phyloP scores from a whole-genome alignment of 2,113 vertebrate species.

The Noturus placidus region DNA sequence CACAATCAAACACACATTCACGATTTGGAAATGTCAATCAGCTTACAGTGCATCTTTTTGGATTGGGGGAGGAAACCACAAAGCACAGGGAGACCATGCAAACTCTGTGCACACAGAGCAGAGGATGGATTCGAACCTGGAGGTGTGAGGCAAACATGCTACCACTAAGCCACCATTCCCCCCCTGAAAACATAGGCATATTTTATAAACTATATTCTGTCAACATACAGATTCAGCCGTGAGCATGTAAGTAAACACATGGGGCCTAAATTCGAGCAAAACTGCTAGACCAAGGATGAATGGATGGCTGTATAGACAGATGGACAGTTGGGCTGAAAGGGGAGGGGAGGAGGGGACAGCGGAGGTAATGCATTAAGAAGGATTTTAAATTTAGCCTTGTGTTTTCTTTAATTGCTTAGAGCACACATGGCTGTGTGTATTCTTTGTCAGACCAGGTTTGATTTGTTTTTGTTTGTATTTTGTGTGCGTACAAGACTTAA shows the following conservation, averaged over 20 bases:
- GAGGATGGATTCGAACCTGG: no score
- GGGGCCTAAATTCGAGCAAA: slow-evolving; percentile 5
- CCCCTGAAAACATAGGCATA: not conserved
- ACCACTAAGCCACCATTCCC: no score
- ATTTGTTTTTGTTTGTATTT: not conserved
- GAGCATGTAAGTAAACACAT: not conserved
- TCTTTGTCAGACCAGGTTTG: not conserved
- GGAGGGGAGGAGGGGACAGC: slow-evolving; percentile 1
- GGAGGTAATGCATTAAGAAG: slow-evolving; percentile 11
- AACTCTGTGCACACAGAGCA: no score
- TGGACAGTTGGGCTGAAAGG: slow-evolving; percentile 9
- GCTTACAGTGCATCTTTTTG: no score
- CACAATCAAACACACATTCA: no score
- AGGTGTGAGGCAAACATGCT: no score
- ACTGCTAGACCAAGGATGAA: slow-evolving; percentile 15
- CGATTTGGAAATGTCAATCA: no score
- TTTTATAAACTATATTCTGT: not conserved
- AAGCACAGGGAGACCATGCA: no score
- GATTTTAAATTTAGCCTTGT: slow-evolving; percentile 33
- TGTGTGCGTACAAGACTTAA: not conserved
- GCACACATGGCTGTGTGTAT: not conserved
- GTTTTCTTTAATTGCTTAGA: slow-evolving; percentile 11
- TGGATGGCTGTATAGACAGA: slow-evolving; percentile 28
- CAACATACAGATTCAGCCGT: not conserved
- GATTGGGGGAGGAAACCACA: no score